Conservation (phyloP, 2,113 vertebrate species). For the Pantherophis guttatus region DNA sequence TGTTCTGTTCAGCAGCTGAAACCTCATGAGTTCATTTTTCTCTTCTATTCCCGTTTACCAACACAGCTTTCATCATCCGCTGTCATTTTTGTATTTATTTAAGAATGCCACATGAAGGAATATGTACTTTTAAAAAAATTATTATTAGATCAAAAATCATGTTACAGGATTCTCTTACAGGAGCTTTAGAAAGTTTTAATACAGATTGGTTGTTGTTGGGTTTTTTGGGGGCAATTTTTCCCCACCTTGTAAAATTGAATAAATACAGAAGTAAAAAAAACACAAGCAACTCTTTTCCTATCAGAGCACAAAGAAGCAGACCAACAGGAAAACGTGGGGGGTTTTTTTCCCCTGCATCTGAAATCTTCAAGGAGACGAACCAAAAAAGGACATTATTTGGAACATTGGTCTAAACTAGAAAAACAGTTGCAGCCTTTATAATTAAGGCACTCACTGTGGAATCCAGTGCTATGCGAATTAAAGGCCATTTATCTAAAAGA, state of each 20-base stretch:
- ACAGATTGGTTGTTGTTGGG: background rate
- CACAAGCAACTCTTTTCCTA: background rate
- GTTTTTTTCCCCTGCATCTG: background rate
- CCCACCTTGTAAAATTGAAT: conserved; percentile 1
- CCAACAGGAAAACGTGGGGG: too few species aligned
- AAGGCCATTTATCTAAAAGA: background rate
- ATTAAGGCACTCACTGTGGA: background rate
- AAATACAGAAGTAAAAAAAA: conserved; percentile 5
- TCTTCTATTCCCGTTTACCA: background rate
- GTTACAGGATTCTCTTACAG: background rate
- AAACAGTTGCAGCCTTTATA: background rate
- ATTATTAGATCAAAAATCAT: background rate
- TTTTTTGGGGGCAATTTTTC: background rate
- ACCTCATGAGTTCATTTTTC: too few species aligned
- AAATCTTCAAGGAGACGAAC: background rate
- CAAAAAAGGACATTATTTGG: background rate
- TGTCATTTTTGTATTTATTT: background rate
- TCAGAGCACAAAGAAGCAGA: background rate
- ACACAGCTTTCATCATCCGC: too few species aligned
- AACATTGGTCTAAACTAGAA: background rate
- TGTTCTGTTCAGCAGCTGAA: background rate
- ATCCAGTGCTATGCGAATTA: background rate
- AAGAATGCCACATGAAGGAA: background rate
- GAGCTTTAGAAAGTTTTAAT: background rate
- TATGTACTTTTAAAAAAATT: background rate